These are phyloP conservation scores for Sylvia borin DNA, from an alignment of 2,797 vertebrate genomes.

Conservation along the genomic window DNA sequence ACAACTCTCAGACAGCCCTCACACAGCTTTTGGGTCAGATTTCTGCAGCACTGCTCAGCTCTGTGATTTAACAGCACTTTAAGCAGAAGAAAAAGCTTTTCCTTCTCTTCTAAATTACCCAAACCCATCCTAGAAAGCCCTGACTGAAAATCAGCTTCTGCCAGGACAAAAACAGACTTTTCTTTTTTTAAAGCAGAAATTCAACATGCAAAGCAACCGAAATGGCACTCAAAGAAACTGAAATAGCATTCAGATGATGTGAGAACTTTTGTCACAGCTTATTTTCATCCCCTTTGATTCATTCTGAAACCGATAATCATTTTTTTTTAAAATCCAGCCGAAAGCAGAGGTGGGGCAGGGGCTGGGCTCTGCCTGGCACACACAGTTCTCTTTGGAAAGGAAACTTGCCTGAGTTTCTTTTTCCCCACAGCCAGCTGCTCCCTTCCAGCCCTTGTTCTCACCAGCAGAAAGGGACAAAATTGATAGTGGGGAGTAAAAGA, in stretches of 20 bases:
- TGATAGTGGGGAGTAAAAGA: not conserved
- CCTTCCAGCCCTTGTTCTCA: not conserved
- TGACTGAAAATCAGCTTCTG: not conserved
- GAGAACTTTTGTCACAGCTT: conserved; percentile 16
- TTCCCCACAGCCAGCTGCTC: not conserved
- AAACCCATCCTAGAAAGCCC: not conserved
- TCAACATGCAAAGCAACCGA: conserved; percentile 4
- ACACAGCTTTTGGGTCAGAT: not conserved
- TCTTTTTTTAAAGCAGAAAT: not conserved
- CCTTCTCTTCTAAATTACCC: not conserved
- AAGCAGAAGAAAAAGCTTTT: not conserved
- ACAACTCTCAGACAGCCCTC: not conserved
- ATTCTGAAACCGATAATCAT: conserved; percentile 33
- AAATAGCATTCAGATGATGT: conserved; percentile 7
- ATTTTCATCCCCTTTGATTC: conserved; percentile 48
- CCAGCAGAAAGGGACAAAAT: not conserved
- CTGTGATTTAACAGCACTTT: not conserved
- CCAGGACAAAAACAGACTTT: not conserved
- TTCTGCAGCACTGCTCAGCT: not conserved
- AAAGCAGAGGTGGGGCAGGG: not conserved
- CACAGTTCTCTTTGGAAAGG: not conserved
- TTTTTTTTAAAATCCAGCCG: not conserved
- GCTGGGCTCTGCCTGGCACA: not conserved
- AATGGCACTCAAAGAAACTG: conserved; percentile 21
- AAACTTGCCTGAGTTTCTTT: conserved; percentile 22